These are phyloP conservation scores for Idris sp. DNA, from an alignment of 1,140 invertebrate genomes.

Conservation along the genomic window DNA sequence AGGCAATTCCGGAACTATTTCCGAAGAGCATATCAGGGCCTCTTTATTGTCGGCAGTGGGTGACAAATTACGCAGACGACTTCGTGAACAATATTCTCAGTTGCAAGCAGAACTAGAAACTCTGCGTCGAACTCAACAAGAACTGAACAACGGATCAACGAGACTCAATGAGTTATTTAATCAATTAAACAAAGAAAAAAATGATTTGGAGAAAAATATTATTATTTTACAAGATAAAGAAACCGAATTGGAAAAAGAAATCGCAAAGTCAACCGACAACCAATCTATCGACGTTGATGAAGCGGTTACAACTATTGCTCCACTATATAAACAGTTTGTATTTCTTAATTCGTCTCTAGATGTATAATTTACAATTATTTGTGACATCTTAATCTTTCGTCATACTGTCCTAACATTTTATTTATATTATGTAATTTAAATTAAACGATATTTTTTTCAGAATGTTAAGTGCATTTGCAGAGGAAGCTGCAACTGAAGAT, in stretches of 20 bases:
- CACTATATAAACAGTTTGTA: conserved; percentile 94
- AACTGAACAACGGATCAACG: conserved; percentile 90
- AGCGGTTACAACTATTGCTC: conserved; percentile 96
- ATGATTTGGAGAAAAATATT: conserved; percentile 91
- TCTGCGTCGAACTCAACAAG: conserved; percentile 90
- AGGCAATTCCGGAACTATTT: conserved; percentile 87
- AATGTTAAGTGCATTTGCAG: conserved; percentile 96
- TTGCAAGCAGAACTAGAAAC: conserved; percentile 95
- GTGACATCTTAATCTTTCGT: too few relatives aligned
- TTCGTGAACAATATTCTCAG: conserved; percentile 93
- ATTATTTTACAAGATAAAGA: conserved; percentile 90
- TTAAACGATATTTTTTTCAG: conserved; percentile 79
- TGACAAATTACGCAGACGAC: conserved; percentile 91
- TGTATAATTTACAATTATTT: too few relatives aligned
- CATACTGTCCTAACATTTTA: too few relatives aligned
- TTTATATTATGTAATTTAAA: too few relatives aligned
- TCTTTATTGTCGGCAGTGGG: conserved; percentile 96
- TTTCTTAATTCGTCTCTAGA: too few relatives aligned
- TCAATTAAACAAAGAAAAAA: conserved; percentile 90
- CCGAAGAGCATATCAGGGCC: conserved; percentile 95
- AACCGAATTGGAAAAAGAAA: conserved; percentile 88
- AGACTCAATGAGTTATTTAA: conserved; percentile 90
- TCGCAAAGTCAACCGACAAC: conserved; percentile 87
- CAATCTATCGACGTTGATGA: conserved; percentile 95
- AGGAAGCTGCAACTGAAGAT: conserved; percentile 98